Evolutionary conservation across 2,113 vertebrate species (phyloP), one percentile per base, ranked within the genome.

Genomic region (Fulica atra): DNA sequence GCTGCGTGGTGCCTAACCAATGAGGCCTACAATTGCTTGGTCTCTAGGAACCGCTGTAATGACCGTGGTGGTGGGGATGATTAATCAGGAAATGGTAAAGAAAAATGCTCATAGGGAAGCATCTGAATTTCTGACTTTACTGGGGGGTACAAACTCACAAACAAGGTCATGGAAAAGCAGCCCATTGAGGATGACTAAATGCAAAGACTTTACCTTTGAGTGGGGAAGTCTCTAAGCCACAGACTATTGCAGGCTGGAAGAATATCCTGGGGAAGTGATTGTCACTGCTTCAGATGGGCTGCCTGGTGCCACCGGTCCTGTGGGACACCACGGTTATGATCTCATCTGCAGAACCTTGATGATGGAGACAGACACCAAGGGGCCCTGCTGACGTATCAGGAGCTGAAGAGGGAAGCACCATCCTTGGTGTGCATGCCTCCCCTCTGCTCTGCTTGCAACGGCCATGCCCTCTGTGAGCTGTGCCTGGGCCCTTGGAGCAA

Each of bases 401-500:
- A 61, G 50, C 38, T 16, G 7, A 70, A 40, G 15, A 65, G 44
- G 9, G 9, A 48, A 70, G 11, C 40, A 35, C 17, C 7, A 12
- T 33, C 59, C 50, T 38, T 18, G 51, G 9, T 50, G 73, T 63
- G 44, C 25, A 1, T 15, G 8, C 13, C n/a, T 82, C 7, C n/a
- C 9, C 31, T 65, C 11, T 38, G 38, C 50, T 48, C 85, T 25
- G 12, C 69, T 87, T 57, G 33, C 60, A 10, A 18, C 48, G 60
- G 38, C 35, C 29, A 6, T 46, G 35, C 6, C 40, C 28, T 40
- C 92, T 93, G 97, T 98, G 98, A 98, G 19, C 33, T 64, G 83
- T 89, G 11, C 10, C 23, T 94, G 96, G 98, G 98, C 97, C 96
- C 98, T 96, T 97, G 96, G 98, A 99, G 98, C 98, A 98, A 98